Percentiles rank a stretch among this genome's conserved stretches.
These are phyloP conservation scores for Drosophila ercepeae DNA, from an alignment of 1,140 invertebrate species.

Conservation along the genomic window DNA sequence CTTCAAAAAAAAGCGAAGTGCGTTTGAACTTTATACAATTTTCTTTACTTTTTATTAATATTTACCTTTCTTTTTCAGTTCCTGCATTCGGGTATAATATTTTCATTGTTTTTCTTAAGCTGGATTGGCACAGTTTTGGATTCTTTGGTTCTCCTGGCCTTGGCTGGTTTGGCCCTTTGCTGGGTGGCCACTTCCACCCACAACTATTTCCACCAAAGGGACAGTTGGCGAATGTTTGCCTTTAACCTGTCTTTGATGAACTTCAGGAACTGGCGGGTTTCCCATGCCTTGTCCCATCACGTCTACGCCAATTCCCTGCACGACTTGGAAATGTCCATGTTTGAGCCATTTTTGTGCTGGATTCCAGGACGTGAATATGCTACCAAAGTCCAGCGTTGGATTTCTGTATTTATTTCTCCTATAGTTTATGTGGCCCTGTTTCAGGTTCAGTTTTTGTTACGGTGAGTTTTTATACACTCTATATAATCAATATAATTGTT, in stretches of 20 bases:
- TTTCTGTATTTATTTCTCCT: slow-evolving; percentile 84
- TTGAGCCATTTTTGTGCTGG: slow-evolving; percentile 89
- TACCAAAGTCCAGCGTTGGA: slow-evolving; percentile 71
- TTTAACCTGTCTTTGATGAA: slow-evolving; percentile 88
- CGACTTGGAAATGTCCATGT: slow-evolving; percentile 89
- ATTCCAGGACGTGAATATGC: slow-evolving; percentile 85
- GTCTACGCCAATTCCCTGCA: slow-evolving; percentile 91
- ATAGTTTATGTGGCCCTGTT: slow-evolving; percentile 84
- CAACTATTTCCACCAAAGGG: slow-evolving; percentile 92
- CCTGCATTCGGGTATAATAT: slow-evolving; percentile 80
- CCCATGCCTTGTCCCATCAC: slow-evolving; percentile 92
- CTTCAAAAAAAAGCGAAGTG: slow-evolving; percentile 60
- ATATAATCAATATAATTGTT: neutral
- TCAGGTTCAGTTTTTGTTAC: slow-evolving; percentile 82
- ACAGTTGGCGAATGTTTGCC: slow-evolving; percentile 92
- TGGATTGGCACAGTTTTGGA: slow-evolving; percentile 84
- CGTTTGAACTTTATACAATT: neutral
- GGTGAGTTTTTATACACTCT: slow-evolving; percentile 77
- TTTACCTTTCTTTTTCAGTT: slow-evolving; percentile 33
- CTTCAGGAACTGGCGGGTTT: slow-evolving; percentile 89
- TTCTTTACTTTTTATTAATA: neutral
- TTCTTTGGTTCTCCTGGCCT: slow-evolving; percentile 79
- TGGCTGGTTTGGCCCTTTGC: slow-evolving; percentile 85
- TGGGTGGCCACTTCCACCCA: slow-evolving; percentile 87
- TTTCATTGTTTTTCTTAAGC: slow-evolving; percentile 84